Percentiles rank a stretch among this genome's conserved stretches.
Evolutionary conservation across 2,797 vertebrate genomes (phyloP).

Genomic region (Hypotaenidia philippensis): DNA sequence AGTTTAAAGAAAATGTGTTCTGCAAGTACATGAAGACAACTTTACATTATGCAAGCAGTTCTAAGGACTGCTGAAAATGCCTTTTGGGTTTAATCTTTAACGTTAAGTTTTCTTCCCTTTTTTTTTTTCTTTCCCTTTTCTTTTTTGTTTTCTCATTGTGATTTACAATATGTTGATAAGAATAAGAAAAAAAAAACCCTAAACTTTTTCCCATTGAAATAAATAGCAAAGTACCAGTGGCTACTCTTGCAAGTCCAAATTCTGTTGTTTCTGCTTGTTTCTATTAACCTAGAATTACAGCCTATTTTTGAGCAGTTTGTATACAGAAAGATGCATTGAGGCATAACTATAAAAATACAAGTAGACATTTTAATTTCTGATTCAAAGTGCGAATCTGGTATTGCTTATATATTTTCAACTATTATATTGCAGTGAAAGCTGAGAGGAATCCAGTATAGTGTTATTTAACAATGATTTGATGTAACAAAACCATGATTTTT

Average conservation of each 20-base stretch:
- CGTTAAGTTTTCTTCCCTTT: neutral
- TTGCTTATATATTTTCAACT: neutral
- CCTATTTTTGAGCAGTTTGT: neutral
- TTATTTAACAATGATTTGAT: neutral
- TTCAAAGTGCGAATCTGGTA: neutral
- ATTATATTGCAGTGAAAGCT: neutral
- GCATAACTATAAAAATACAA: neutral
- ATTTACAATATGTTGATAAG: conserved; percentile 38
- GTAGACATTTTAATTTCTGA: neutral
- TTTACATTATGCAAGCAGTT: conserved; percentile 50
- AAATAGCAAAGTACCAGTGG: neutral
- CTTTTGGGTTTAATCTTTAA: conserved; percentile 73
- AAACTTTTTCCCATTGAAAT: neutral
- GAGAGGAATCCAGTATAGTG: neutral
- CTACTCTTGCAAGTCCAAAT: neutral
- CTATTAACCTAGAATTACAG: conserved; percentile 24
- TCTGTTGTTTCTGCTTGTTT: conserved; percentile 1
- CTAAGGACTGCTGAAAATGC: conserved; percentile 66
- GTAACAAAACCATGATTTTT: neutral
- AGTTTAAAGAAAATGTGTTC: conserved; percentile 58
- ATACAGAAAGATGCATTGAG: neutral
- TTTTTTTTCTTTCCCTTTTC: neutral
- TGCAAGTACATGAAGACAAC: conserved; percentile 14
- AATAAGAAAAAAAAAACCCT: conserved; percentile 27
- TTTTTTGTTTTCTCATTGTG: neutral